phyloP scores from a whole-genome alignment of 2,113 vertebrate genomes.

The Petrocephalus zakoni region DNA sequence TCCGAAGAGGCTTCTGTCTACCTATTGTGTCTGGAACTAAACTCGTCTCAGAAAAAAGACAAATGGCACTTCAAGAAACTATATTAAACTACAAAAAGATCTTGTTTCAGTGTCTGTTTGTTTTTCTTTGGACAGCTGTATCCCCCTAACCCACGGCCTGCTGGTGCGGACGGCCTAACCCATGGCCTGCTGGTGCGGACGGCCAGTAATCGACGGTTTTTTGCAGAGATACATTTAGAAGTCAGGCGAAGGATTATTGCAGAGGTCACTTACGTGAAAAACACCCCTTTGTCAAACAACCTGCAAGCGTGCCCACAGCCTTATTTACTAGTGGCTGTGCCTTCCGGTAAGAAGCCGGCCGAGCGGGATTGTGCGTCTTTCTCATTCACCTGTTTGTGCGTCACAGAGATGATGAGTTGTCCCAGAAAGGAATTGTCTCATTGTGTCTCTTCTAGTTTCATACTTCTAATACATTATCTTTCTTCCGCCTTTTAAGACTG shows the following conservation, averaged over 20 bases:
- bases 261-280: neutral
- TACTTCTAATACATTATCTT: neutral
- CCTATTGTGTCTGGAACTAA: neutral
- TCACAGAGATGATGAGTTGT: neutral
- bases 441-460: neutral
- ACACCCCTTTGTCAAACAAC: neutral
- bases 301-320: neutral
- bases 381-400: neutral
- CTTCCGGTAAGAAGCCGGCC: neutral
- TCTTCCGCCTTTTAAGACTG: neutral
- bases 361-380: neutral
- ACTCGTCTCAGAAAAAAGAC: neutral
- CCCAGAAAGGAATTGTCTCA: neutral
- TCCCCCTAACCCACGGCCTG: neutral
- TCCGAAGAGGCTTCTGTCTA: neutral
- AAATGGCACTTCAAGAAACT: neutral
- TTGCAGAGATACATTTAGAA: neutral
- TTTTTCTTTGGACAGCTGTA: neutral
- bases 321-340: neutral
- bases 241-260: neutral
- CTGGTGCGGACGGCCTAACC: neutral
- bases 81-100: neutral
- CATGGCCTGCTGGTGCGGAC: neutral
- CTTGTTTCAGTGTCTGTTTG: neutral
- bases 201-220: neutral